A percentile compares a stretch with the other conserved stretches of the same genome.
phyloP scores from a whole-genome alignment of 2,113 vertebrate species.

The Serinus canaria region DNA sequence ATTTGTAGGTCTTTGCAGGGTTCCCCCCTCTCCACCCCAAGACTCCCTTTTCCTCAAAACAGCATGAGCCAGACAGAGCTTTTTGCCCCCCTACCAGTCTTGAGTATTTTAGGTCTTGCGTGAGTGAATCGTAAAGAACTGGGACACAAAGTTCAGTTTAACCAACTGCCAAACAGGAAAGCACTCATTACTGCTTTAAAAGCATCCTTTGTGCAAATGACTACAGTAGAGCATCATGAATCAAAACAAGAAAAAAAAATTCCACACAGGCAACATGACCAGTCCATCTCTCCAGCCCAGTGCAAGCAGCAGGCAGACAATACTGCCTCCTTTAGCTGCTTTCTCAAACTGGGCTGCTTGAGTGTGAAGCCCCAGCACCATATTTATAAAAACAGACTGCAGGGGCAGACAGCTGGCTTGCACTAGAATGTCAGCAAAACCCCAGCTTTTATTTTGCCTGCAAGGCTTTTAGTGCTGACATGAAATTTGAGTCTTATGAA shows the following conservation, averaged over 20 bases:
- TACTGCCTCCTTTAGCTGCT: neutral
- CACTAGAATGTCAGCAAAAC: neutral
- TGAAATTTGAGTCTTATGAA: neutral
- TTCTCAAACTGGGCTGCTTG: neutral
- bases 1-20: conserved; percentile 40
- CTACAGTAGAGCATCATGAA: neutral
- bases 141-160: conserved; percentile 33
- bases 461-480: neutral
- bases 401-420: neutral
- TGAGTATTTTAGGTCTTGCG: conserved; percentile 48
- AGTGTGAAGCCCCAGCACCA: neutral
- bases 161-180: conserved; percentile 50
- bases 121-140: conserved; percentile 45
- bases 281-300: neutral
- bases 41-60: conserved; percentile 47
- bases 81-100: conserved; percentile 19
- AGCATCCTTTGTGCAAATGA: conserved; percentile 46
- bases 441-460: neutral
- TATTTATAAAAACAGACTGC: neutral
- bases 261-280: neutral
- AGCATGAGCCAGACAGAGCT: conserved; percentile 50
- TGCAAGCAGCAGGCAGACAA: neutral
- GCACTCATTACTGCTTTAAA: conserved; percentile 23
- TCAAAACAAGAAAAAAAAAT: neutral
- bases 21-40: neutral